Base-by-base conservation (phyloP, 2,888 invertebrate species). In the Drosophila borealis region DNA sequence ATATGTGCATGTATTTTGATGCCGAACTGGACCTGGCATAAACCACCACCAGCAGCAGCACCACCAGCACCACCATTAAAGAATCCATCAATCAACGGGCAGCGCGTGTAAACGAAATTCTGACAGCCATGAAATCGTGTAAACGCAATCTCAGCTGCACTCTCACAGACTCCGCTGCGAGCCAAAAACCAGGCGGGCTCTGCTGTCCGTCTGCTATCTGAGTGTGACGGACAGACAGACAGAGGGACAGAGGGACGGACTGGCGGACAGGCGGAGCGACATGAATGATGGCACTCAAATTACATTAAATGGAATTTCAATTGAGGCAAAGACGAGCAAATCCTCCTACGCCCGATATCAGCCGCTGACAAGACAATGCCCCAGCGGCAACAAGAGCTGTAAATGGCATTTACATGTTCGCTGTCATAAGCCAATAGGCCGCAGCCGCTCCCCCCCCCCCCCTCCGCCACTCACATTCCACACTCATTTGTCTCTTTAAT, bases 271-370 rank as follows among this genome's bases (percentile, higher is more conserved):
- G 41, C 19, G 50, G 57, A 46, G 39, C 49, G 63, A 62, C 56
- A 85, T 88, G 84, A 84, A 88, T 88, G 88, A 84, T 88, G 82
- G 86, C 86, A 80, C 88, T 84, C 84, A 86, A 84, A 88, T 84
- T 84, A 88, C 86, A 84, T 82, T 80, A 84, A 82, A 82, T 86
- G 80, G 83, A 82, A 88, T 88, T 85, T 73, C 88, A 88, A 88
- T 85, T 83, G 85, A 74, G 73, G 68, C 86, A 73, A 82, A 74
- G 86, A 80, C 67, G 63, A 70, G 72, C 71, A 76, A 62, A 75
- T 64, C 64, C 76, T 61, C 44, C 68, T 56, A 48, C 50, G 57
- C 74, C 74, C 71, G 78, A 64, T 70, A 67, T 67, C 62, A 67
- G 63, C 65, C 71, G 74, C 74, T 74, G 78, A 74, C 75, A 87